Conservation (phyloP, 2,888 invertebrate species). For the Dasypogon diadema region DNA sequence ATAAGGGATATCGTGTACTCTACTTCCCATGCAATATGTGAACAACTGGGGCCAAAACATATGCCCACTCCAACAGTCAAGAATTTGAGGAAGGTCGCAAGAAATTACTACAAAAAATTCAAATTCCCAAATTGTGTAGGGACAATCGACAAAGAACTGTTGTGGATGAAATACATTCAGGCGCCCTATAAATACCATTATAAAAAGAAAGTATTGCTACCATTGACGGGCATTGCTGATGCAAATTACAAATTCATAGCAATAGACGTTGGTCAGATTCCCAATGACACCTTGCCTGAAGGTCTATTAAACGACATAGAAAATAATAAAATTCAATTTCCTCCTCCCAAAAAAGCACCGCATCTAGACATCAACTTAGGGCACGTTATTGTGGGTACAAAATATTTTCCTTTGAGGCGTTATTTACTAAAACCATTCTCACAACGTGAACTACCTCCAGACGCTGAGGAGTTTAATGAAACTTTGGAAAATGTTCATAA, state of each 20-base stretch:
- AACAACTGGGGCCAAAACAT: not conserved
- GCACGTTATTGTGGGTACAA: not conserved
- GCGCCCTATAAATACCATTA: not conserved
- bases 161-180: not conserved
- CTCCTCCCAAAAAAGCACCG: not conserved
- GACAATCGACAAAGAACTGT: not conserved
- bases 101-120: conserved; percentile 1
- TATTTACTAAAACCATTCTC: conserved; percentile 3
- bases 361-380: not conserved
- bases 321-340: not conserved
- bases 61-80: not conserved
- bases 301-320: not conserved
- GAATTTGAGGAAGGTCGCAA: not conserved
- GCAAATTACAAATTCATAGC: conserved; percentile 1
- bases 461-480: not conserved
- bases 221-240: conserved; percentile 4
- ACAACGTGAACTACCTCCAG: not conserved
- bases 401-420: conserved; percentile 1
- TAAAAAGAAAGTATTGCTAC: not conserved
- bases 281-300: not conserved
- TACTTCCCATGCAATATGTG: not conserved
- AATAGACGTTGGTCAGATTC: conserved; percentile 4
- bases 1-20: not conserved
- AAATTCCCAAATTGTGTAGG: conserved; percentile 23
- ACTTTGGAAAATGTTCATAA: not conserved